These are phyloP conservation scores for Drosophila kanapiae DNA, from an alignment of 1,140 invertebrate genomes.

Conservation along the genomic window DNA sequence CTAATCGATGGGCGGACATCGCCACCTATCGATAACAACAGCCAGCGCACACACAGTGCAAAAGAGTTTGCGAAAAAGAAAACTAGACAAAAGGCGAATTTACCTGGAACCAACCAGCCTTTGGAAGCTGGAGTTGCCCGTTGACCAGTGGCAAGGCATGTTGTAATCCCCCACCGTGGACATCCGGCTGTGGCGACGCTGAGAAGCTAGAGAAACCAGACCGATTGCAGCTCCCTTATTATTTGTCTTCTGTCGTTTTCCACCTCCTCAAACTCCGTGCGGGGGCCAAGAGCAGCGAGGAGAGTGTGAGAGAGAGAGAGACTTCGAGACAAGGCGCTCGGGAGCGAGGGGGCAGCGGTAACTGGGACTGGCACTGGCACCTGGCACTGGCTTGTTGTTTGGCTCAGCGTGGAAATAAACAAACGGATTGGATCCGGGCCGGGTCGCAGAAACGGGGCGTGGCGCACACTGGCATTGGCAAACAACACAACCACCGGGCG, in stretches of 20 bases:
- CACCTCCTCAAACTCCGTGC: constrained; percentile 54
- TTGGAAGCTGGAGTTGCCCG: constrained; percentile 20
- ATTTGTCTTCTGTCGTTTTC: constrained; percentile 54
- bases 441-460: constrained; percentile 56
- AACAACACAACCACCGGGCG: constrained; percentile 24
- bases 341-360: constrained; percentile 28
- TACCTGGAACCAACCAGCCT: constrained; percentile 36
- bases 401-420: constrained; percentile 68
- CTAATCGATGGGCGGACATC: constrained; percentile 31
- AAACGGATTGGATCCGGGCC: constrained; percentile 47
- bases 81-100: constrained; percentile 61
- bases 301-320: constrained; percentile 29
- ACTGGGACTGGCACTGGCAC: constrained; percentile 29
- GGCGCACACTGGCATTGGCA: constrained; percentile 45
- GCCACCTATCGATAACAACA: constrained; percentile 29
- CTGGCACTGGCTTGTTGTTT: constrained; percentile 54
- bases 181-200: constrained; percentile 30
- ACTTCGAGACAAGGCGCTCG: constrained; percentile 19
- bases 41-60: constrained; percentile 62
- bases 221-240: constrained; percentile 29
- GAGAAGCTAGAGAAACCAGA: constrained; percentile 32
- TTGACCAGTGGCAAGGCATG: constrained; percentile 45
- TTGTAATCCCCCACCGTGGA: constrained; percentile 23
- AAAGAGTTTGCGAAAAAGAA: constrained; percentile 77
- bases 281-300: constrained; percentile 42